Evolutionary conservation across 2,888 invertebrate genomes (phyloP), one percentile per base, ranked within the genome.

Genomic region (Lochmaea crataegi): DNA sequence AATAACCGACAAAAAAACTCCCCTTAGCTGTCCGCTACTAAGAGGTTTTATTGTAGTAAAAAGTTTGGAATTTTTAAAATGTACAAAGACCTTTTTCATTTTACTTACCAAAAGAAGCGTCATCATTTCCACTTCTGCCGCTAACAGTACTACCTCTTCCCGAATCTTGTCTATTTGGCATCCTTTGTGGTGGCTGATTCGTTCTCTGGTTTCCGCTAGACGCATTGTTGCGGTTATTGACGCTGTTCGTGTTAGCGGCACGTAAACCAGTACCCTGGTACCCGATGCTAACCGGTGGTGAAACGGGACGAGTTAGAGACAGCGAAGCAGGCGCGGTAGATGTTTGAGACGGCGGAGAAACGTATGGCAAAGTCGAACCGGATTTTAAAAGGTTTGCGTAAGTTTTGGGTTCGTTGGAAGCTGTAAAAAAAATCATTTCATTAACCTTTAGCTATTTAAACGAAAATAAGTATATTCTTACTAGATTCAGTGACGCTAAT

Each of bases 341-440:
- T 14, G 72, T 12, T 57, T 74, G 71, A 9, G 74, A 42, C 5
- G 70, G 68, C 6, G 76, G 74, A 32, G 74, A 71, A 56, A 71
- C 72, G 71, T 78, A 78, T 68, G 78, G 78, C 74, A 76, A 60
- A 38, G 56, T 68, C 85, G 86, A 76, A 48, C 75, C 78, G 11
- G 79, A 80, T 88, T 95, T 96, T 82, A 96, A 91, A 81, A 95
- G 90, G 87, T 94, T 95, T 18, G 96, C 96, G 87, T 95, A 96
- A 12, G 96, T 96, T 88, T 95, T 96, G 18, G 94, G 95, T 86
- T 94, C 94, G 82, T 89, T 90, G 56, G 91, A 85, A 58, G 83
- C 79, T 80, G 63, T 14, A 65, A 76, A 53, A n/a, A 70, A 70
- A 70, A 7, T 32, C 1, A 32, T 32, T 32, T 32, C 0, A 32